Conservation (phyloP, 2,113 vertebrate species). For the Ciconia maguari region DNA sequence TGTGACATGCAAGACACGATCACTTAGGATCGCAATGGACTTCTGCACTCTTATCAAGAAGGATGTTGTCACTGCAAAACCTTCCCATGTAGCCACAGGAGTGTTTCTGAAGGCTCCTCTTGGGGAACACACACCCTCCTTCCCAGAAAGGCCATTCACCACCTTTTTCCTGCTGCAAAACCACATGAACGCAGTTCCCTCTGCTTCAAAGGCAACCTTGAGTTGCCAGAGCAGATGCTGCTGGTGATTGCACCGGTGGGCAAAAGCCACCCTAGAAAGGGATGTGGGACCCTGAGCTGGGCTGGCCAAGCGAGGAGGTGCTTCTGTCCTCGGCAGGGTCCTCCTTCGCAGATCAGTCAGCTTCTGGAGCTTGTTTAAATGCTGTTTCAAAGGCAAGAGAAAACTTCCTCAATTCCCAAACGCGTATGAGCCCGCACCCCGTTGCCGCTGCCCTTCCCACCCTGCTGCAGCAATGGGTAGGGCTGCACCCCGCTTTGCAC, state of each 20-base stretch:
- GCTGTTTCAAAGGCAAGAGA: not conserved
- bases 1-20: not conserved
- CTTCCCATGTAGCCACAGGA: not conserved
- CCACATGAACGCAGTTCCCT: not conserved
- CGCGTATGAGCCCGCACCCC: accelerated
- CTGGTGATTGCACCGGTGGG: not conserved
- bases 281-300: not conserved
- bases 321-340: not conserved
- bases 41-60: not conserved
- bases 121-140: not conserved
- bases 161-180: not conserved
- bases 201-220: not conserved
- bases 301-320: not conserved
- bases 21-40: not conserved
- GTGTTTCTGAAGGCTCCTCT: not conserved
- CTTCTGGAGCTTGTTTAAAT: not conserved
- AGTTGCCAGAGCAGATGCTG: not conserved
- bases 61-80: not conserved
- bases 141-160: not conserved
- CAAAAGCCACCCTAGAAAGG: not conserved
- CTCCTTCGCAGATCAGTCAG: not conserved
- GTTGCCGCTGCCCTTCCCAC: not conserved
- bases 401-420: not conserved
- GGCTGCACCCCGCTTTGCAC: accelerated
- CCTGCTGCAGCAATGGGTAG: not conserved